Evolutionary conservation across 1,140 invertebrate genomes (phyloP).

Genomic region (Drosophila santomea): DNA sequence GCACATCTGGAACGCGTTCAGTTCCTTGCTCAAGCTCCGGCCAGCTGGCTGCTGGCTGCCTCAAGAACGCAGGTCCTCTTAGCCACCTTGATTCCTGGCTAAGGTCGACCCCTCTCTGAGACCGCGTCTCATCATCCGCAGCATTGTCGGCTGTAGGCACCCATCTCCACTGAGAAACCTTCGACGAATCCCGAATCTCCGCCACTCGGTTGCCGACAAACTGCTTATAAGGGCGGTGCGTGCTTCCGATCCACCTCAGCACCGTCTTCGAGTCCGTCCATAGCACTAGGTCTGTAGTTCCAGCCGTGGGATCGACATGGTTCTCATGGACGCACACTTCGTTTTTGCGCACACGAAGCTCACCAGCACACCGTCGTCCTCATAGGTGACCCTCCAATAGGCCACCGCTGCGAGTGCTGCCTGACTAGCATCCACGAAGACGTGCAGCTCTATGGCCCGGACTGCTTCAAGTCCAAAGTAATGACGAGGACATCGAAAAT

Average conservation of each 20-base stretch:
- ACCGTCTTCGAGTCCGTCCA: neutral
- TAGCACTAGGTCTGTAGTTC: slow-evolving; percentile 66
- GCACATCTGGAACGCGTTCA: no score
- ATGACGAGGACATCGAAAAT: neutral
- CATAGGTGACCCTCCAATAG: slow-evolving; percentile 35
- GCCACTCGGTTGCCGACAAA: slow-evolving; percentile 64
- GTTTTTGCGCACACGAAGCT: slow-evolving; percentile 56
- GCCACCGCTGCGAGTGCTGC: slow-evolving; percentile 29
- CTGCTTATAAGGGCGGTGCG: slow-evolving; percentile 15
- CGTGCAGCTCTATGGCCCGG: slow-evolving; percentile 10
- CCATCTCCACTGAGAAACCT: neutral
- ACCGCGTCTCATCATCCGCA: no score
- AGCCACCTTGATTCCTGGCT: no score
- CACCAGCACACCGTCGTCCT: neutral
- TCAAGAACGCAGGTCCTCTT: neutral
- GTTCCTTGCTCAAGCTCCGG: no score
- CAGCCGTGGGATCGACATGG: slow-evolving; percentile 78
- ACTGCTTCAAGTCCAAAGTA: neutral
- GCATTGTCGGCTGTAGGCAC: no score
- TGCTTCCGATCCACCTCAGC: neutral
- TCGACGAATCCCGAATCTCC: slow-evolving; percentile 51
- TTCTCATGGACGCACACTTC: slow-evolving; percentile 76
- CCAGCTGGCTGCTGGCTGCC: no score
- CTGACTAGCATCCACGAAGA: slow-evolving; percentile 31
- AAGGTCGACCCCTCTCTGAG: no score